These are phyloP conservation scores for Fregetta grallaria DNA, from an alignment of 2,113 vertebrate genomes.

Conservation along the genomic window DNA sequence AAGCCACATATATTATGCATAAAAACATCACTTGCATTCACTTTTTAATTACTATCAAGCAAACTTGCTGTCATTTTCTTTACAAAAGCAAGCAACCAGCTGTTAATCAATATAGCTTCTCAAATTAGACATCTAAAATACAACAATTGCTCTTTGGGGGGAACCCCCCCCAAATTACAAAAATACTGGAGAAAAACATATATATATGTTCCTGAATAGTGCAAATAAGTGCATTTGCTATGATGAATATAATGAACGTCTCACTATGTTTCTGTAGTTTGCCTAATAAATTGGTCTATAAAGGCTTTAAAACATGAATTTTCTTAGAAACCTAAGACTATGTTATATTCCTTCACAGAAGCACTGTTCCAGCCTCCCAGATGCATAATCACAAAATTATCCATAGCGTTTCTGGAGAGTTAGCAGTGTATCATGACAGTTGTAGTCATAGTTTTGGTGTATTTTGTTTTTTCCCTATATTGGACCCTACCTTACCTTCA, in stretches of 20 bases:
- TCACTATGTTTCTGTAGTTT: neutral
- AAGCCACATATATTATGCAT: rapidly evolving
- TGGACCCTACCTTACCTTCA: neutral
- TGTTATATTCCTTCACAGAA: neutral
- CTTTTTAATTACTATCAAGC: neutral
- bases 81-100: neutral
- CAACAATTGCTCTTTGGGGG: rapidly evolving
- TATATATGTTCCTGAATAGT: neutral
- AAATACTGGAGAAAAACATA: neutral
- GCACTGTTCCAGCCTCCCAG: neutral
- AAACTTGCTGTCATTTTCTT: neutral
- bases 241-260: neutral
- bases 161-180: neutral
- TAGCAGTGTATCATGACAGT: rapidly evolving
- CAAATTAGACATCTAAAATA: neutral
- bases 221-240: neutral
- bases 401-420: neutral
- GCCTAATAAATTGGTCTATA: neutral
- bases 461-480: neutral
- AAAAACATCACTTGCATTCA: neutral
- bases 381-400: neutral
- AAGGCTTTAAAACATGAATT: neutral
- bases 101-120: neutral
- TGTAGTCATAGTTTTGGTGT: neutral
- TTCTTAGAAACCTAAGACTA: neutral